Percentiles rank a stretch among this genome's conserved stretches.
Evolutionary conservation across 2,113 vertebrate genomes (phyloP).

Genomic region (Petaurus breviceps): DNA sequence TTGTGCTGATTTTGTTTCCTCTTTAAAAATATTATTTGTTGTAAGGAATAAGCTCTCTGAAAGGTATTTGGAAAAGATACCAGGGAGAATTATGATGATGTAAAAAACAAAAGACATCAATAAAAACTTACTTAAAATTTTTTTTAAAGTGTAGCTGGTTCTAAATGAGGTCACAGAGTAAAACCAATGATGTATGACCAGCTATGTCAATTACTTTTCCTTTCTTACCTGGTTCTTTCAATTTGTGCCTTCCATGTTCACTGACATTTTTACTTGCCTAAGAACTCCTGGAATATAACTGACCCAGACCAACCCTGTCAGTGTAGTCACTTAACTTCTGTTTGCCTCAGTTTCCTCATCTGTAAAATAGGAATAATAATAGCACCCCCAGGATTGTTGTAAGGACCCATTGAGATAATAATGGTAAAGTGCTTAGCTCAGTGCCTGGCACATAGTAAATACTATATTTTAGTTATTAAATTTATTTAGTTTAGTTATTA

Average conservation of each 20-base stretch:
- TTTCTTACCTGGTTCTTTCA: background rate
- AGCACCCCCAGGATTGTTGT: background rate
- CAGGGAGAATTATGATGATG: background rate
- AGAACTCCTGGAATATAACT: background rate
- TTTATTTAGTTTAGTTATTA: too few relatives aligned
- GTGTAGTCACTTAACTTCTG: too few relatives aligned
- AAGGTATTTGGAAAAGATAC: background rate
- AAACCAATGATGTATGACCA: background rate
- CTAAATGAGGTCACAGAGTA: background rate
- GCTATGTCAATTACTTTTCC: background rate
- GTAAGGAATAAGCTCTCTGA: background rate
- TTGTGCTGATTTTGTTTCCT: background rate
- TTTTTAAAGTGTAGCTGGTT: background rate
- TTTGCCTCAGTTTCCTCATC: background rate
- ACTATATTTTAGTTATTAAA: too few relatives aligned
- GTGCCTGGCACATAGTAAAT: background rate
- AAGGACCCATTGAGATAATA: background rate
- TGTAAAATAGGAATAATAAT: background rate
- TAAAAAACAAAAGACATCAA: background rate
- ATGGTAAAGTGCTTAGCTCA: background rate
- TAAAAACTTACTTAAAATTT: background rate
- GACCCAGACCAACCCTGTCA: background rate
- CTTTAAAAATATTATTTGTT: background rate
- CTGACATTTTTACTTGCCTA: background rate
- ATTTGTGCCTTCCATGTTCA: background rate